Percentiles rank a stretch among this genome's conserved stretches.
These are phyloP conservation scores for Parazoanthus darwini DNA, from an alignment of 92 coral and sea anemone genomes.

Conservation along the genomic window DNA sequence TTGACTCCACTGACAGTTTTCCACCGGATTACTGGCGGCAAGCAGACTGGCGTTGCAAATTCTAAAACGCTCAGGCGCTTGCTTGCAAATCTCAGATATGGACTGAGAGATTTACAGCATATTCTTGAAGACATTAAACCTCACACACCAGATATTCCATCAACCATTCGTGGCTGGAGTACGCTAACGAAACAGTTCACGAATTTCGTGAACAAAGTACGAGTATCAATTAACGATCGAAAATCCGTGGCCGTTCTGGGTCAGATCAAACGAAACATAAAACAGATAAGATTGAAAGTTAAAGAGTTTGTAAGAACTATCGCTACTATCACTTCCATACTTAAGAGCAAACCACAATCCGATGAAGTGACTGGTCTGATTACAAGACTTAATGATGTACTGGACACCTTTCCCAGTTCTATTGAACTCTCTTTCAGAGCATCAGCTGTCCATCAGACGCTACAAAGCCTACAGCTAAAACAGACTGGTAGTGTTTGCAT, in stretches of 20 bases:
- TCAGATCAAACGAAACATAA: too few species aligned
- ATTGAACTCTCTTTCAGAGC: too few species aligned
- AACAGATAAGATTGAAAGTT: too few species aligned
- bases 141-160: not conserved
- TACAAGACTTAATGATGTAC: not conserved
- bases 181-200: not conserved
- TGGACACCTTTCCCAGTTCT: not conserved
- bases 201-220: conserved; percentile 12
- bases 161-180: conserved; percentile 8
- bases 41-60: conserved; percentile 49
- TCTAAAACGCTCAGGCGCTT: not conserved
- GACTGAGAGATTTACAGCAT: not conserved
- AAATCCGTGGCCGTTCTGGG: not conserved
- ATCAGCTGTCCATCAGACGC: conserved; percentile 13
- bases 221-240: not conserved
- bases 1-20: conserved; percentile 37
- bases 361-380: conserved; percentile 10
- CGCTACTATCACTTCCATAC: too few species aligned
- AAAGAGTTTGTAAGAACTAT: too few species aligned
- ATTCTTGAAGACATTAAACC: conserved; percentile 19
- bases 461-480: conserved; percentile 39
- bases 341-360: too few species aligned
- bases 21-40: conserved; percentile 56
- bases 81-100: not conserved
- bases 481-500: conserved; percentile 26